Conservation (phyloP, 2,113 vertebrate species). For the Dicrurus megarhynchus region DNA sequence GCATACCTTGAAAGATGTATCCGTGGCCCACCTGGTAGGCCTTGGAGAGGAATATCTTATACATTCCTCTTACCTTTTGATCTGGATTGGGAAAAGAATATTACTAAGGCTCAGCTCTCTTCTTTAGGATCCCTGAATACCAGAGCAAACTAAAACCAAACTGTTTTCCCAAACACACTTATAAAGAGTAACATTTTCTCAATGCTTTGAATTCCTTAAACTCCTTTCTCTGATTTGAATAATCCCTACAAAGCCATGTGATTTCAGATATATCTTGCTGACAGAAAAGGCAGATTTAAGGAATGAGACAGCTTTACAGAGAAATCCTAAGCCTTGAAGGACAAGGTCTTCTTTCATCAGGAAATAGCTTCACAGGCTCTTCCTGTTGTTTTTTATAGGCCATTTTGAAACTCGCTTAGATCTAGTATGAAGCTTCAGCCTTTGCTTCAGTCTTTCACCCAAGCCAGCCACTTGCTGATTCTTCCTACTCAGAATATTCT, state of each 20-base stretch:
- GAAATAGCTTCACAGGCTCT: background rate
- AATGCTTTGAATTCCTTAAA: conserved; percentile 16
- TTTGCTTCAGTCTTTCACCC: background rate
- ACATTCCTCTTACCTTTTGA: background rate
- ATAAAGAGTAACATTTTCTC: background rate
- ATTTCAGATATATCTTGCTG: background rate
- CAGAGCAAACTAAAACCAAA: background rate
- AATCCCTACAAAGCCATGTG: background rate
- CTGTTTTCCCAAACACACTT: background rate
- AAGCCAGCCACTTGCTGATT: background rate
- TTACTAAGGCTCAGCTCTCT: background rate
- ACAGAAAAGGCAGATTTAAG: background rate
- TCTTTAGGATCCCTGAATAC: background rate
- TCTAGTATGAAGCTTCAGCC: background rate
- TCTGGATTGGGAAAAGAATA: background rate
- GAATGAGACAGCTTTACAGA: background rate
- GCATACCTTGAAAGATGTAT: background rate
- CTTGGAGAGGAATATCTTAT: background rate
- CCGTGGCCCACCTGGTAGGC: background rate
- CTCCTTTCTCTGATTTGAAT: background rate
- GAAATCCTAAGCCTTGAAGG: background rate
- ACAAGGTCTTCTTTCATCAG: background rate
- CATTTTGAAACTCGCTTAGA: background rate
- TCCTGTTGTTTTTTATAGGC: background rate
- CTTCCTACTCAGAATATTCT: background rate